These are phyloP conservation scores for Phasia obesa DNA, from an alignment of 2,888 invertebrate species.

Conservation along the genomic window DNA sequence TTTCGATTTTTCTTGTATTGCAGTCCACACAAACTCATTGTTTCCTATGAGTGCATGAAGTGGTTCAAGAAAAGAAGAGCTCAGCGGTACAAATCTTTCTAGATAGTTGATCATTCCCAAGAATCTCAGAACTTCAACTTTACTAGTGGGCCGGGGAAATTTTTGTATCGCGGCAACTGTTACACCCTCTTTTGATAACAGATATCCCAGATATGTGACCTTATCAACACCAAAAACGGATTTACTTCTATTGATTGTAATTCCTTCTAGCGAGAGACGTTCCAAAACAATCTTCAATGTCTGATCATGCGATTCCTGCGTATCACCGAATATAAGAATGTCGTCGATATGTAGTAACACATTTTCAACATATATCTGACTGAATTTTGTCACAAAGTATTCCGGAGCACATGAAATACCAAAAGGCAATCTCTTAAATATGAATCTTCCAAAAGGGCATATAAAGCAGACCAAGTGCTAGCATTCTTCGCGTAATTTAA, in stretches of 20 bases:
- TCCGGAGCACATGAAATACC: conserved; percentile 27
- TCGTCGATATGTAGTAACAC: conserved; percentile 19
- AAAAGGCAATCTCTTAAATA: neutral
- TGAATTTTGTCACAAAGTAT: conserved; percentile 26
- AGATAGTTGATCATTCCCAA: conserved; percentile 54
- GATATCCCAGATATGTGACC: conserved; percentile 14
- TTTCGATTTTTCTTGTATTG: conserved; percentile 27
- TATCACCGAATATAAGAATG: conserved; percentile 24
- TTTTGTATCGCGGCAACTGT: conserved; percentile 15
- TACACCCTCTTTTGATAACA: neutral
- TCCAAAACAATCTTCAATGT: conserved; percentile 4
- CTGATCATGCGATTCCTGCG: conserved; percentile 7
- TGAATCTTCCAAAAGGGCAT: conserved; percentile 4
- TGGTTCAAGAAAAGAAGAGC: no score
- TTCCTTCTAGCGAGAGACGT: conserved; percentile 25
- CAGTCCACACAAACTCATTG: conserved; percentile 5
- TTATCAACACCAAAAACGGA: conserved; percentile 16
- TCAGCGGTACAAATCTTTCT: conserved; percentile 26
- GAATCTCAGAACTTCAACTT: conserved; percentile 49
- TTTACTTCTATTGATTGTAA: conserved; percentile 43
- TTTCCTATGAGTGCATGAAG: conserved; percentile 23
- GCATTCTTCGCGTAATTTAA: conserved; percentile 7
- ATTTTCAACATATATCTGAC: conserved; percentile 13
- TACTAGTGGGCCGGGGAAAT: conserved; percentile 30
- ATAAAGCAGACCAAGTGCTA: conserved; percentile 34